Conservation (phyloP, 1,140 invertebrate genomes). For the Pinna nobilis region DNA sequence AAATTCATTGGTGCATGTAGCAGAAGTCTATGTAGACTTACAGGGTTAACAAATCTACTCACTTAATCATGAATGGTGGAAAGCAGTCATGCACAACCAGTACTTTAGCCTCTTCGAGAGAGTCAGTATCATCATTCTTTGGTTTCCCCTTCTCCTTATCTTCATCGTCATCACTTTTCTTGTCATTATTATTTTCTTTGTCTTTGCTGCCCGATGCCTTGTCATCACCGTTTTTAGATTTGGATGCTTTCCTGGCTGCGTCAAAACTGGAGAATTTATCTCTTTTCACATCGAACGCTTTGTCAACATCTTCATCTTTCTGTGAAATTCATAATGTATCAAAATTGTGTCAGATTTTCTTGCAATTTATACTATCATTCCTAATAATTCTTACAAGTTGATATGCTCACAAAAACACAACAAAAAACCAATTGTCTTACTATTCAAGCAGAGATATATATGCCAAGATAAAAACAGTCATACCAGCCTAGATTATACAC, state of each 20-base stretch:
- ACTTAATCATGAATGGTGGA: constrained; percentile 75
- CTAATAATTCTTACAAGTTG: too few relatives aligned
- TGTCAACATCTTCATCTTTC: constrained; percentile 27
- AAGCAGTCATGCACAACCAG: constrained; percentile 82
- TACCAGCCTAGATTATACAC: too few relatives aligned
- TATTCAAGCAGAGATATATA: too few relatives aligned
- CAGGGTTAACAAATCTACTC: constrained; percentile 25
- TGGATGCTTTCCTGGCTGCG: constrained; percentile 24
- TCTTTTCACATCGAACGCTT: constrained; percentile 37
- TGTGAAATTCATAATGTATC: neutral
- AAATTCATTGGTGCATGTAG: too few relatives aligned
- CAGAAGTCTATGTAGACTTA: too few relatives aligned
- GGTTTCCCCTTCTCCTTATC: constrained; percentile 50
- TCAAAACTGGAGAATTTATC: constrained; percentile 37
- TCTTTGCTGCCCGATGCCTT: constrained; percentile 1
- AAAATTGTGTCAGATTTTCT: neutral
- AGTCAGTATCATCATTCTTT: constrained; percentile 52
- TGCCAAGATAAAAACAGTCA: too few relatives aligned
- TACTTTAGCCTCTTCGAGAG: constrained; percentile 46
- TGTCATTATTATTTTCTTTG: constrained; percentile 39
- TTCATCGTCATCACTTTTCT: constrained; percentile 41
- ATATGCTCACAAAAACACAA: too few relatives aligned
- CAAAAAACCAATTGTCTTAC: too few relatives aligned
- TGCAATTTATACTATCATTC: constrained; percentile 2
- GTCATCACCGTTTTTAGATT: neutral